A percentile compares a stretch with the other conserved stretches of the same genome.
These are phyloP conservation scores for Caenorhabditis angaria DNA, from an alignment of 2,888 invertebrate species.

Conservation along the genomic window DNA sequence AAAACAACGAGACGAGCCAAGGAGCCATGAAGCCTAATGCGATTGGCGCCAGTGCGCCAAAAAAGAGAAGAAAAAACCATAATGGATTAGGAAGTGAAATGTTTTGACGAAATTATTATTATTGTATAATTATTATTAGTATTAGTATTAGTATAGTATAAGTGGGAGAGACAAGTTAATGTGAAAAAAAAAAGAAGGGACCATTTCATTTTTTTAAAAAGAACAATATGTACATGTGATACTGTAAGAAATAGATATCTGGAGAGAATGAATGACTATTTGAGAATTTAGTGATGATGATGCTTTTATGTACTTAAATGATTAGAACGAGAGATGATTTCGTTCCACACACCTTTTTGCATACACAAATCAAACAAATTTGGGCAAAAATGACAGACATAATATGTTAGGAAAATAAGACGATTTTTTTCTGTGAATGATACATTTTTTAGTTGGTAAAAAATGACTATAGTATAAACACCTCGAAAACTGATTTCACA, in stretches of 20 bases:
- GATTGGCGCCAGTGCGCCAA: constrained; percentile 4
- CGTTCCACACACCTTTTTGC: constrained; percentile 4
- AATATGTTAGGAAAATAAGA: constrained; percentile 1
- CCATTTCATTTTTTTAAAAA: no score
- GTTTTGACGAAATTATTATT: neutral
- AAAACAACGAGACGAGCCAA: neutral
- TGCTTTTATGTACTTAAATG: neutral
- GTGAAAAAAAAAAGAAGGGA: no score
- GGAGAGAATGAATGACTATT: neutral
- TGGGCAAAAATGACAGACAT: no score
- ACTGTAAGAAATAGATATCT: neutral
- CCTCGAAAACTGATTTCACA: no score
- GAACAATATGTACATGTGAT: no score
- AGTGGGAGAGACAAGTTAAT: no score
- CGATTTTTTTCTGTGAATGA: neutral
- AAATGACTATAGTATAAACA: no score
- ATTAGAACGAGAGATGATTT: neutral
- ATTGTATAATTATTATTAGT: neutral
- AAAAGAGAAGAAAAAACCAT: neutral
- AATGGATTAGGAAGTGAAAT: constrained; percentile 4
- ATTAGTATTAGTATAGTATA: neutral
- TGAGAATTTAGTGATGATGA: neutral
- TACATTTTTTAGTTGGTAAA: neutral
- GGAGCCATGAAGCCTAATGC: neutral
- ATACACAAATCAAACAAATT: neutral